Base-by-base conservation (phyloP, 64 coral and sea anemone genomes). In the Montipora efflorescens region DNA sequence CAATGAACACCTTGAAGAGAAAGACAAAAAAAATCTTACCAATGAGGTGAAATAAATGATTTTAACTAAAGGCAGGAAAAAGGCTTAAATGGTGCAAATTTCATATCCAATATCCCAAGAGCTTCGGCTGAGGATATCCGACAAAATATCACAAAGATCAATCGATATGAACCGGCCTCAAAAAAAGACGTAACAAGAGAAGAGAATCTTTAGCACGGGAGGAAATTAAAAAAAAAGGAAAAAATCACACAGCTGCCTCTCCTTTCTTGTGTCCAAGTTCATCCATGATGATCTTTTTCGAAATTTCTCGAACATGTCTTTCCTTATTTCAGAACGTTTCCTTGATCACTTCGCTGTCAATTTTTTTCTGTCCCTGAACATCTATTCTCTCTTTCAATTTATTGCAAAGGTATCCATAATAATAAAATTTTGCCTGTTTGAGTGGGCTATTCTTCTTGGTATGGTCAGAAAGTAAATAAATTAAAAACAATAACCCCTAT, bases 391-490 rank as follows among this genome's bases (percentile, higher is more conserved):
- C 82, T 64, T 48, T 16, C 9, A 12, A 50, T 49, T 47, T 49
- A 8, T 57, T 11, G 45, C 62, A 48, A 48, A 86, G 45, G 66
- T 86, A 86, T 86, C 82, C 45, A 50, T 84, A 70, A 58, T 86
- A 86, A 86, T 86, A 59, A 47, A 86, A 86, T 86, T 86, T 86
- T 21, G 7, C 66, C 19, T 48, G 64, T 86, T 86, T 50, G 82
- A 86, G 82, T 49, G 47, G 82, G 67, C 46, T 64, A 86, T 70
- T 86, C 82, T 86, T 48, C 62, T 86, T 71, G 62, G 47, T 59
- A 72, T 86, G n/a, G 82, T 86, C 82, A 14, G 14, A 86, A 86
- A 86, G 68, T 84, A 68, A 84, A 84, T 86, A 86, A 86, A 86
- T 86, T 86, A 86, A 86, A 48, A 86, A 86, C 76, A 47, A 19